Conservation (phyloP, 2,797 vertebrate species). For the Sebastes trivittatus region DNA sequence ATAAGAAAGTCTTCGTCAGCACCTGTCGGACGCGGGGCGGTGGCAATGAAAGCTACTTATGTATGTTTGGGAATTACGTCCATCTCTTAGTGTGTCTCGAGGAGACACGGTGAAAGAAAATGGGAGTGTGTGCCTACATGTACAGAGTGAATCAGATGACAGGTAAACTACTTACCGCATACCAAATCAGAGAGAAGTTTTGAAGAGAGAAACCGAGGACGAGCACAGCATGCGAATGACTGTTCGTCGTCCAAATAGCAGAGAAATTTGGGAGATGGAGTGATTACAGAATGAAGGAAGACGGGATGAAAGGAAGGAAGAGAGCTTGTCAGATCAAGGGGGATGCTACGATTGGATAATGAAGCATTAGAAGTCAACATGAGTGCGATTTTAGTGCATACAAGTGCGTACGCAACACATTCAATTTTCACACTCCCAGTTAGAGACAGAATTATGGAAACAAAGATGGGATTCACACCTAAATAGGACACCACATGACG, state of each 20-base stretch:
- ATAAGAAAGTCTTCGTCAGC: conserved; percentile 19
- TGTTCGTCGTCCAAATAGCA: conserved; percentile 36
- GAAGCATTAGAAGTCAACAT: conserved; percentile 54
- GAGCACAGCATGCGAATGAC: conserved; percentile 26
- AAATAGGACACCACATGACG: background rate
- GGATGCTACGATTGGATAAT: conserved; percentile 61
- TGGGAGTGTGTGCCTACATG: conserved; percentile 10
- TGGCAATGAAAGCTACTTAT: conserved; percentile 3
- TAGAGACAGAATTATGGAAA: conserved; percentile 7
- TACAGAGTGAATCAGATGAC: conserved; percentile 31
- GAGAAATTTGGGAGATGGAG: conserved; percentile 37
- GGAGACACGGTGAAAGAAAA: background rate
- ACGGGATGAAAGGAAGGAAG: conserved; percentile 45
- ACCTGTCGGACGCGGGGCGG: background rate
- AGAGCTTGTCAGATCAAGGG: conserved; percentile 62
- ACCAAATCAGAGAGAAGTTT: conserved; percentile 51
- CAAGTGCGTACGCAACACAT: background rate
- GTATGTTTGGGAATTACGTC: background rate
- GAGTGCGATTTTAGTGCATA: conserved; percentile 18
- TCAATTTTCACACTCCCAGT: conserved; percentile 8
- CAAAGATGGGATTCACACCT: background rate
- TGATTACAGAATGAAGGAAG: conserved; percentile 53
- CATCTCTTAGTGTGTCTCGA: background rate
- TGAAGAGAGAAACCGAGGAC: conserved; percentile 26
- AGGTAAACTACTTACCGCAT: conserved; percentile 47